A percentile compares a stretch with the other conserved stretches of the same genome.
phyloP scores from a whole-genome alignment of 2,888 invertebrate species.

The Ametastegia equiseti region DNA sequence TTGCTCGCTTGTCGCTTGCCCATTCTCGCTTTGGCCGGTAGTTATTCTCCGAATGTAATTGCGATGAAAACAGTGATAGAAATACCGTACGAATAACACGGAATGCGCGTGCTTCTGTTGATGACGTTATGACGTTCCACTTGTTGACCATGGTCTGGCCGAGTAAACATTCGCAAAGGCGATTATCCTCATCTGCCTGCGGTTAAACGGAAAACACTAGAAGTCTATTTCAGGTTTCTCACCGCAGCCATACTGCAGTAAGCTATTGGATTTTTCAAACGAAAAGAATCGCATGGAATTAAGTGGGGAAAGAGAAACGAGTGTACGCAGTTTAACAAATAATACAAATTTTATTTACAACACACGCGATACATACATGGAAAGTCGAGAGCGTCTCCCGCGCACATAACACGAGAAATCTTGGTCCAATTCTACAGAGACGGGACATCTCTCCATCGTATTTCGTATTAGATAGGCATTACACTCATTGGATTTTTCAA shows the following conservation, averaged over 20 bases:
- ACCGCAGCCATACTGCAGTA: neutral
- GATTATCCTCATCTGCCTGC: too few relatives aligned
- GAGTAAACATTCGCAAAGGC: neutral
- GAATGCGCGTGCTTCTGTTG: neutral
- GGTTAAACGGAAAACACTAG: neutral
- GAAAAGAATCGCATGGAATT: neutral
- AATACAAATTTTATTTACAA: slow-evolving; percentile 31
- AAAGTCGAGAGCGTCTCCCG: neutral
- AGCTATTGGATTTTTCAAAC: neutral
- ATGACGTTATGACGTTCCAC: slow-evolving; percentile 4
- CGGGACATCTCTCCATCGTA: neutral
- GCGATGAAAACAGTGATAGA: neutral
- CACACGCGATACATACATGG: neutral
- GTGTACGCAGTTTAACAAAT: slow-evolving; percentile 1
- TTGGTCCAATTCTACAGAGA: neutral
- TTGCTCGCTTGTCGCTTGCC: too few relatives aligned
- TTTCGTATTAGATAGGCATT: neutral
- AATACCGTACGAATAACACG: neutral
- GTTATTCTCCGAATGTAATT: neutral
- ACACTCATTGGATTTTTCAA: neutral
- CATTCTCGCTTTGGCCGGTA: too few relatives aligned
- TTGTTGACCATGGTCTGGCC: neutral
- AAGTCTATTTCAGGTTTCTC: neutral
- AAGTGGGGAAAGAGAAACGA: neutral
- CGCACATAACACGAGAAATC: neutral